Evolutionary conservation across 2,113 vertebrate genomes (phyloP).

Genomic region (Coryphaenoides rupestris): DNA sequence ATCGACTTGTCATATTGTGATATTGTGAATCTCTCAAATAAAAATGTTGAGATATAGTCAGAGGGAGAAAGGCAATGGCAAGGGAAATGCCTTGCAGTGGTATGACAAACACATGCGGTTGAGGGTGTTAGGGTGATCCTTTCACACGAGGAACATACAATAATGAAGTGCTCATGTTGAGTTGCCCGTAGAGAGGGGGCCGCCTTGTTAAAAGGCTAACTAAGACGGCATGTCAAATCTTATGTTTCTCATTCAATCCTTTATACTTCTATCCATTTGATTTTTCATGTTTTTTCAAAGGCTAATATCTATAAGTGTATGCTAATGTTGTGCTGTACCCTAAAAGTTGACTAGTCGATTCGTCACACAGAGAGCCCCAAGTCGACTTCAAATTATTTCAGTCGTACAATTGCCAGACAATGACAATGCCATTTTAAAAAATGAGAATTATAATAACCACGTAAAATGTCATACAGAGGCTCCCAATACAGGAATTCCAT

Average conservation of each 20-base stretch:
- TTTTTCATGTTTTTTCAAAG: neutral
- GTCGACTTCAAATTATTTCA: too few species aligned
- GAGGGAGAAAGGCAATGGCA: too few species aligned
- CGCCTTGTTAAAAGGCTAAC: constrained; percentile 28
- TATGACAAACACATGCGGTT: constrained; percentile 25
- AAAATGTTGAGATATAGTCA: too few species aligned
- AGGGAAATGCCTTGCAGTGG: constrained; percentile 7
- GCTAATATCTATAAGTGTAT: neutral
- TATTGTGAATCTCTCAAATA: too few species aligned
- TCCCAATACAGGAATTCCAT: too few species aligned
- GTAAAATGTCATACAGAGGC: too few species aligned
- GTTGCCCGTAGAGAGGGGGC: constrained; percentile 5
- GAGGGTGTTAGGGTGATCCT: constrained; percentile 10
- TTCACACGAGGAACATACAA: constrained; percentile 33
- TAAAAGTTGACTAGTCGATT: too few species aligned
- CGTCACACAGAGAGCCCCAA: too few species aligned
- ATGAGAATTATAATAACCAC: too few species aligned
- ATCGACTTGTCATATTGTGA: too few species aligned
- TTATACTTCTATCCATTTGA: constrained; percentile 13
- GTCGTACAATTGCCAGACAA: too few species aligned
- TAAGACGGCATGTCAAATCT: constrained; percentile 21
- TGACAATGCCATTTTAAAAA: too few species aligned
- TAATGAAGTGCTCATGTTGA: constrained; percentile 35
- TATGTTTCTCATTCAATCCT: constrained; percentile 17
- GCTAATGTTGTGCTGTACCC: constrained; percentile 24